Base-by-base conservation (phyloP, 2,888 invertebrate genomes). In the Lochmaea crataegi region DNA sequence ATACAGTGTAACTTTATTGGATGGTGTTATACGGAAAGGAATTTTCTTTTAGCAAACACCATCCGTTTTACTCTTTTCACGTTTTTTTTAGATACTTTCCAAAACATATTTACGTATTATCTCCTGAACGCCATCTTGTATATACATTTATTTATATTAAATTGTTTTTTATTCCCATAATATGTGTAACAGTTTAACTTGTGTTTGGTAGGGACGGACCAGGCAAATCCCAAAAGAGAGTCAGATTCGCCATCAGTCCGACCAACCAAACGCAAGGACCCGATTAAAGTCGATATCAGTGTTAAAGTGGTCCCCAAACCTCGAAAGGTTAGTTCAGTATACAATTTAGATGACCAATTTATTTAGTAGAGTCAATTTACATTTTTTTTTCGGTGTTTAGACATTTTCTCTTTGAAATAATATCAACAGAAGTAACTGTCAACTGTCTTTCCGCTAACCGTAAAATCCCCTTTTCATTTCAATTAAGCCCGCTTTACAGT, bases 231-330 rank as follows among this genome's bases (percentile, higher is more conserved):
- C 83, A 85, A 85, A 87, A 87, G 81, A 85, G 87, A 83, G 87
- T 87, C 84, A 83, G 87, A 82, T 87, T 87, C 85, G 85, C 85
- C 83, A 79, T 84, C 84, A 82, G 84, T 84, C 85, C 86, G 84
- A 84, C 85, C 86, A 81, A 85, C 85, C 86, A 87, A 87, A 86
- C 86, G 86, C 86, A 91, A 91, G 90, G 91, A 91, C 87, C 93
- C 93, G 68, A 91, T 94, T 80, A 93, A 93, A 89, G 91, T 94
- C 87, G 93, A 94, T 85, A 92, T 94, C 83, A 93, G 92, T 86
- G 92, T 94, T 76, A 92, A 93, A 86, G 88, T 93, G 85, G 90
- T 93, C 86, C 92, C 93, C 78, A 92, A 92, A 85, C 79, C 84
- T 79, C 83, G 84, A 77, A 87, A 88, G 87, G 87, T 87, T 81